Percentiles rank a stretch among this genome's conserved stretches.
Conservation (phyloP, 92 coral and sea anemone genomes). For the Phenganax marumi region DNA sequence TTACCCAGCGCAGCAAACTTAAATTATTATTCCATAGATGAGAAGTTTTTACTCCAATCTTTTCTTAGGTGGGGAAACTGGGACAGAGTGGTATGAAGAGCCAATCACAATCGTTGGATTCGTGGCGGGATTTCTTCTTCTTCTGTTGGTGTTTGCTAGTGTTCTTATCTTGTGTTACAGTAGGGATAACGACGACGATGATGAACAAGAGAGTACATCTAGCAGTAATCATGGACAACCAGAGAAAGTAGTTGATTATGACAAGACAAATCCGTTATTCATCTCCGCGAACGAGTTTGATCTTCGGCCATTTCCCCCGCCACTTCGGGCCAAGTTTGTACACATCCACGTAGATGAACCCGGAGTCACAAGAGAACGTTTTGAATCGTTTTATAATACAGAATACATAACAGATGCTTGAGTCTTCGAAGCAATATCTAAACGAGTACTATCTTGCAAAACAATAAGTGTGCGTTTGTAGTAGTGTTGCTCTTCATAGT, state of each 20-base stretch:
- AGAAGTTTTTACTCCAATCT: background rate
- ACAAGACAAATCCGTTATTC: conserved; percentile 31
- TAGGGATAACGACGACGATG: conserved; percentile 25
- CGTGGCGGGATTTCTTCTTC: conserved; percentile 37
- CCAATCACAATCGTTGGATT: conserved; percentile 43
- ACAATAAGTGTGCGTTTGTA: background rate
- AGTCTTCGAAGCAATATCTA: background rate
- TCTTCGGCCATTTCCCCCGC: conserved; percentile 24
- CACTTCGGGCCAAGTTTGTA: conserved; percentile 40
- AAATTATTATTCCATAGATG: background rate
- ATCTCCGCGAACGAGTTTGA: conserved; percentile 31
- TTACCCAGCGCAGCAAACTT: too few species aligned
- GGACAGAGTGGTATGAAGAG: conserved; percentile 38
- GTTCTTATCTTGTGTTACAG: conserved; percentile 31
- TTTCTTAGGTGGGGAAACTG: conserved; percentile 19
- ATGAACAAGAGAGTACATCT: conserved; percentile 7
- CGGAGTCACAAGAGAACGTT: background rate
- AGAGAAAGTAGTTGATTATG: background rate
- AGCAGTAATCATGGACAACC: background rate
- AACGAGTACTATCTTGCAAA: background rate
- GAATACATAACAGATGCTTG: background rate
- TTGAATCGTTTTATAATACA: conserved; percentile 32
- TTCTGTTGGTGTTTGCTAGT: conserved; percentile 33
- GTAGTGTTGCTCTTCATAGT: too few species aligned
- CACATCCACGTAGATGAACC: conserved; percentile 32